phyloP scores from a whole-genome alignment of 2,888 invertebrate species.

The Galeruca laticollis region DNA sequence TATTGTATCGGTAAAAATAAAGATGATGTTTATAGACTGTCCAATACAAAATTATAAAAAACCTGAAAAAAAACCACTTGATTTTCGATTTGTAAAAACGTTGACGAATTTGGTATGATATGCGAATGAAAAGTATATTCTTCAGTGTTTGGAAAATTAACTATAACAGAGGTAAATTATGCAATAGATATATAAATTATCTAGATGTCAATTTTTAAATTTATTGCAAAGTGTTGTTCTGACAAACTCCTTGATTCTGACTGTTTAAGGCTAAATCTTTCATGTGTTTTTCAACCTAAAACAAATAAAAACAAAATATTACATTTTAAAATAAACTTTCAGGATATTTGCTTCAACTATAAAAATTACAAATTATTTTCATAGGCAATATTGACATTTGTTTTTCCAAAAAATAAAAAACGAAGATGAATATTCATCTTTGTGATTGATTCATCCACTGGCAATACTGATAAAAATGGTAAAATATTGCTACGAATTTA shows the following conservation, averaged over 20 bases:
- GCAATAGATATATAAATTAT: constrained; percentile 47
- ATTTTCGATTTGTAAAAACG: constrained; percentile 40
- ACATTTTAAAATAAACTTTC: not conserved
- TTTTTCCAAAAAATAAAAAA: too few relatives aligned
- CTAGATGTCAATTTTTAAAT: constrained; percentile 32
- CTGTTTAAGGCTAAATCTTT: constrained; percentile 61
- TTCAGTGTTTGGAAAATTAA: constrained; percentile 39
- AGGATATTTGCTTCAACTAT: too few relatives aligned
- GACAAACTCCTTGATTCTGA: constrained; percentile 50
- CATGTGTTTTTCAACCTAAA: constrained; percentile 65
- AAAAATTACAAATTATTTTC: too few relatives aligned
- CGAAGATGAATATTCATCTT: too few relatives aligned
- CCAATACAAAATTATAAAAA: constrained; percentile 44
- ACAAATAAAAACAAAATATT: constrained; percentile 31
- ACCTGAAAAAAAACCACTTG: constrained; percentile 45
- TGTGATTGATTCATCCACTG: too few relatives aligned
- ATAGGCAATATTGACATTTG: too few relatives aligned
- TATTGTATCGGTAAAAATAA: constrained; percentile 39
- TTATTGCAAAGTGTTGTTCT: constrained; percentile 53
- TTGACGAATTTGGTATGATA: constrained; percentile 38
- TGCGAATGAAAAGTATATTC: constrained; percentile 46
- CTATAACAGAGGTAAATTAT: constrained; percentile 44
- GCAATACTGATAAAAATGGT: too few relatives aligned
- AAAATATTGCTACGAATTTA: too few relatives aligned
- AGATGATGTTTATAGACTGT: constrained; percentile 27